Evolutionary conservation across 2,797 vertebrate genomes (phyloP).

Genomic region (Pipistrellus pygmaeus): DNA sequence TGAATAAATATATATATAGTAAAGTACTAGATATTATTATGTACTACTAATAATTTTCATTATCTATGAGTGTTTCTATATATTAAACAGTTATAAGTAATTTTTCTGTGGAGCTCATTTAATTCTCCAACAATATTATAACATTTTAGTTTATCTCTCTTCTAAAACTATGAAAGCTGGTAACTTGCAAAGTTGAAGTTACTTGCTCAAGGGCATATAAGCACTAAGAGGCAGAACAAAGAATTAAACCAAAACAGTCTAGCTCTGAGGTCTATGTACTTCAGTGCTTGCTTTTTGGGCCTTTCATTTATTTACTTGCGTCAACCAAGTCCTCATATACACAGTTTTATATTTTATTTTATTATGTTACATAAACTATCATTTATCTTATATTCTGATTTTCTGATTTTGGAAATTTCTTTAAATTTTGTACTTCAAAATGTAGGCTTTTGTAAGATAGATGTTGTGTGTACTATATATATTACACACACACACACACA

Average conservation of each 20-base stretch:
- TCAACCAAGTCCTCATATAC: not conserved
- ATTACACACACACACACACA: not conserved
- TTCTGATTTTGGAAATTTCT: not conserved
- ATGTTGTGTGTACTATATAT: not conserved
- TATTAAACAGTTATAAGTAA: not conserved
- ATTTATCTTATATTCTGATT: not conserved
- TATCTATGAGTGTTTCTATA: not conserved
- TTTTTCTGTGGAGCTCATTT: not conserved
- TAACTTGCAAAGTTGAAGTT: not conserved
- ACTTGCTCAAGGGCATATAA: not conserved
- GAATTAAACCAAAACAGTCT: not conserved
- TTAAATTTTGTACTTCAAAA: conserved; percentile 20
- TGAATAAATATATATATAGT: not conserved
- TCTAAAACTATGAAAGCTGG: not conserved
- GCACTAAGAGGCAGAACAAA: not conserved
- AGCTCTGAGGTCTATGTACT: not conserved
- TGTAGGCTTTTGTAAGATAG: not conserved
- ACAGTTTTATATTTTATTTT: not conserved
- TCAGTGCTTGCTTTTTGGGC: not conserved
- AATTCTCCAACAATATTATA: not conserved
- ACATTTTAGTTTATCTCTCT: not conserved
- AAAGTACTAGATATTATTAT: not conserved
- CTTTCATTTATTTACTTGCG: not conserved
- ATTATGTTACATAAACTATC: not conserved
- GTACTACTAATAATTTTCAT: not conserved